A percentile compares a stretch with the other conserved stretches of the same genome.
Conservation (phyloP, 2,888 invertebrate species). For the Brenthis hecate region DNA sequence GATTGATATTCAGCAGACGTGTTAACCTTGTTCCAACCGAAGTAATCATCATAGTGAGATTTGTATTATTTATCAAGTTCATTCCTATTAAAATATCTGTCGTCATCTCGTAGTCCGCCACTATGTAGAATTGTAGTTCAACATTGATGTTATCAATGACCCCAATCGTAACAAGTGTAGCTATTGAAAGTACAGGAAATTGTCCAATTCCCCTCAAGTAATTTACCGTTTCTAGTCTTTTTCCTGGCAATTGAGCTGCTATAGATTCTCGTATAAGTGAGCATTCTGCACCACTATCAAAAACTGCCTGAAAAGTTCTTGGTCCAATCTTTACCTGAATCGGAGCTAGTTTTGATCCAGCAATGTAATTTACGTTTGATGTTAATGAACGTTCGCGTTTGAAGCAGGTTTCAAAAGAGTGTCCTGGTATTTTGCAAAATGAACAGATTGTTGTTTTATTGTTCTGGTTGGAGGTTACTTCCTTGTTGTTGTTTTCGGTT, state of each 20-base stretch:
- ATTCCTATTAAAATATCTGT: conserved; percentile 30
- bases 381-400: conserved; percentile 37
- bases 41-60: conserved; percentile 23
- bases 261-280: conserved; percentile 42
- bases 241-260: conserved; percentile 42
- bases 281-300: conserved; percentile 37
- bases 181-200: conserved; percentile 25
- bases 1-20: conserved; percentile 1
- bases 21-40: conserved; percentile 8
- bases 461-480: no score
- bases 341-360: conserved; percentile 24
- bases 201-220: conserved; percentile 28
- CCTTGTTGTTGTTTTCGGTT: no score
- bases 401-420: conserved; percentile 43
- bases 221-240: conserved; percentile 30
- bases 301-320: conserved; percentile 35
- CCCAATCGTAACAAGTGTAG: conserved; percentile 21
- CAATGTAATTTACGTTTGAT: conserved; percentile 44
- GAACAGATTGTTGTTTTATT: no score
- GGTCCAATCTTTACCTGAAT: conserved; percentile 33
- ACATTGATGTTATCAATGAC: conserved; percentile 22
- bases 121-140: conserved; percentile 18
- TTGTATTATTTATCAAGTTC: conserved; percentile 23
- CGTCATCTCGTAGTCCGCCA: conserved; percentile 30
- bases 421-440: no score